Base-by-base conservation (phyloP, 2,113 vertebrate species). In the Sterrhoptilus dennistouni region DNA sequence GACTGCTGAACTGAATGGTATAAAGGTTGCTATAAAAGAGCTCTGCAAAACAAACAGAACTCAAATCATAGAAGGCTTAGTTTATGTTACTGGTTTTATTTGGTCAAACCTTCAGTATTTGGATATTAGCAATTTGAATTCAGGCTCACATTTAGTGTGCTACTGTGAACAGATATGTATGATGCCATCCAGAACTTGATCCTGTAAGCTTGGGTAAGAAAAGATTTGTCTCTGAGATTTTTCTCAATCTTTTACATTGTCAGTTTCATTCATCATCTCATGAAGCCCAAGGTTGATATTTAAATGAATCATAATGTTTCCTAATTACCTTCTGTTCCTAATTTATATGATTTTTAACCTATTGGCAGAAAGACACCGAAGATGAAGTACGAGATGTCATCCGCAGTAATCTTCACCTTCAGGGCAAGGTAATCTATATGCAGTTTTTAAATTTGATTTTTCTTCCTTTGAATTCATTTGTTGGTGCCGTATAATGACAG, bases 341-440 rank as follows among this genome's bases (percentile, higher is more conserved):
- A 87, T 77, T 78, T 44, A 40, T 52, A 47, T 85, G 16, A 72
- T 81, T 64, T 93, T 59, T 96, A 68, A 86, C 96, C 47, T 97
- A 52, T 98, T 97, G 72, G 97, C 98, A 99, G 99, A 99, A 99
- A 98, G 99, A 99, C 95, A 99, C 99, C 0, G 99, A 99, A 96
- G 98, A 99, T 65, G 99, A 99, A 97, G 99, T 99, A 25, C 97
- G 99, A 93, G 99, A 99, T 95, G 98, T 97, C 86, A 98, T 99
- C 79, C 98, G 98, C 59, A 99, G 98, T 96, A 99, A 99, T 94
- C 98, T 99, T 80, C 99, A 99, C 72, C 98, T 99, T 61, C 99
- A 99, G 96, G 99, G 99, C 91, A 99, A 99, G 98, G 99, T 99
- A 98, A 98, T 97, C 56, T 89, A 52, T 18, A 61, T 53, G 14